A percentile compares a stretch with the other conserved stretches of the same genome.
Conservation (phyloP, 2,797 vertebrate species). For the Pogonophryne albipinna region DNA sequence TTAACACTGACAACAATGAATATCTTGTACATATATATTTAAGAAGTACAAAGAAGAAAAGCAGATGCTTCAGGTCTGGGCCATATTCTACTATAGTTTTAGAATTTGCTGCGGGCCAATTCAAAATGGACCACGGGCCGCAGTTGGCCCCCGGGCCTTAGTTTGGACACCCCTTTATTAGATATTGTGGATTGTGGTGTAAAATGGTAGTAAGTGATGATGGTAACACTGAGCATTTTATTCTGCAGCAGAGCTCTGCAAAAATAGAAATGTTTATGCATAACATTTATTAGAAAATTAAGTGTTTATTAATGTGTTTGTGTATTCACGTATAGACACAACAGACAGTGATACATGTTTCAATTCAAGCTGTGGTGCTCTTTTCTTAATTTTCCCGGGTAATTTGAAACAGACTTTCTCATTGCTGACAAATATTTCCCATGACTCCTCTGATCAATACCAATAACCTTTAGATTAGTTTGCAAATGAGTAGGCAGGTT, state of each 20-base stretch:
- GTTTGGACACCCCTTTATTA: no score
- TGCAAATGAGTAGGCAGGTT: conserved; percentile 23
- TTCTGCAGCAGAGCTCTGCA: background rate
- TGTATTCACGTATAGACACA: background rate
- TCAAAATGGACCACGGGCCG: no score
- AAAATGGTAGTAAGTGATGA: background rate
- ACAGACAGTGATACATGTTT: conserved; percentile 1
- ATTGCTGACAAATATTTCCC: conserved; percentile 41
- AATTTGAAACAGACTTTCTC: conserved; percentile 29
- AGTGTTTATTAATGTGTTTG: conserved; percentile 2
- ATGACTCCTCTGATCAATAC: conserved; percentile 50
- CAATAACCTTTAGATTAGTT: conserved; percentile 35
- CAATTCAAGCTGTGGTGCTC: background rate
- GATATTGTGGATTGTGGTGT: no score
- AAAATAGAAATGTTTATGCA: background rate
- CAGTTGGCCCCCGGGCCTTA: no score
- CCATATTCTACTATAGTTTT: no score
- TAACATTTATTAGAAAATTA: background rate
- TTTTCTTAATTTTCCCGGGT: conserved; percentile 24
- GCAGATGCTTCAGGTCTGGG: no score
- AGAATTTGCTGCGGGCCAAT: no score
- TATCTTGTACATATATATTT: no score
- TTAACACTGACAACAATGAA: no score
- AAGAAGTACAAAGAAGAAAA: no score
- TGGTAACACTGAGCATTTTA: background rate